Evolutionary conservation across 37 sponge, comb jelly and placozoan species (phyloP).

Genomic region (Spongilla lacustris): DNA sequence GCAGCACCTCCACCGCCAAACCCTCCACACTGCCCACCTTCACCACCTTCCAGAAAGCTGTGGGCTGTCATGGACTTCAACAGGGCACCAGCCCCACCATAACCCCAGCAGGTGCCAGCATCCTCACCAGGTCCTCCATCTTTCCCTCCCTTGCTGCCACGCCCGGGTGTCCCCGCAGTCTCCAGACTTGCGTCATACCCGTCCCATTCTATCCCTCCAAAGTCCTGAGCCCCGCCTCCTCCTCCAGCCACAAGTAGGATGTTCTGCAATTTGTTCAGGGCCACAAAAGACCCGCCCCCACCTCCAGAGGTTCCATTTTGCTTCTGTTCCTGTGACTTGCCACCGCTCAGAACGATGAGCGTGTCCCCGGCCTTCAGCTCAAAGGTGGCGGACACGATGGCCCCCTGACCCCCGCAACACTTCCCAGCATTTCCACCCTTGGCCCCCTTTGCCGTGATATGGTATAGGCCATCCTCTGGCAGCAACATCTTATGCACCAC

Average conservation of each 20-base stretch:
- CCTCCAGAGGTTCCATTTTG: conserved; percentile 72
- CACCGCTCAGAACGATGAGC: conserved; percentile 66
- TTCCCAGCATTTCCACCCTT: conserved; percentile 60
- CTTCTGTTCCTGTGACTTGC: conserved; percentile 47
- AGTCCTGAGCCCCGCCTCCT: conserved; percentile 74
- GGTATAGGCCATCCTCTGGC: conserved; percentile 53
- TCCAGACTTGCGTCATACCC: conserved; percentile 75
- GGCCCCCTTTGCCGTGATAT: conserved; percentile 68
- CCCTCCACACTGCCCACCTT: conserved; percentile 73
- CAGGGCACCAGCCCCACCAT: conserved; percentile 76
- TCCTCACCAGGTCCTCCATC: conserved; percentile 65
- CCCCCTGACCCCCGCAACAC: conserved; percentile 64
- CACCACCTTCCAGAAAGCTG: conserved; percentile 50
- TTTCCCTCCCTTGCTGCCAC: conserved; percentile 45
- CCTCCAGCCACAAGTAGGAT: conserved; percentile 80
- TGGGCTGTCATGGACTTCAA: conserved; percentile 52
- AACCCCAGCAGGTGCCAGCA: conserved; percentile 57
- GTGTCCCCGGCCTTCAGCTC: conserved; percentile 56
- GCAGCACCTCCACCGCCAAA: conserved; percentile 82
- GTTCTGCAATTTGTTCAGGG: conserved; percentile 44
- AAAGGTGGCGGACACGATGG: conserved; percentile 59
- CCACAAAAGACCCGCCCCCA: conserved; percentile 76
- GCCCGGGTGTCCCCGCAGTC: conserved; percentile 40
- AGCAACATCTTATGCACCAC: conserved; percentile 47
- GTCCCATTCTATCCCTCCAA: conserved; percentile 53